phyloP scores from a whole-genome alignment of 2,888 invertebrate species.

The Graphium colonna region DNA sequence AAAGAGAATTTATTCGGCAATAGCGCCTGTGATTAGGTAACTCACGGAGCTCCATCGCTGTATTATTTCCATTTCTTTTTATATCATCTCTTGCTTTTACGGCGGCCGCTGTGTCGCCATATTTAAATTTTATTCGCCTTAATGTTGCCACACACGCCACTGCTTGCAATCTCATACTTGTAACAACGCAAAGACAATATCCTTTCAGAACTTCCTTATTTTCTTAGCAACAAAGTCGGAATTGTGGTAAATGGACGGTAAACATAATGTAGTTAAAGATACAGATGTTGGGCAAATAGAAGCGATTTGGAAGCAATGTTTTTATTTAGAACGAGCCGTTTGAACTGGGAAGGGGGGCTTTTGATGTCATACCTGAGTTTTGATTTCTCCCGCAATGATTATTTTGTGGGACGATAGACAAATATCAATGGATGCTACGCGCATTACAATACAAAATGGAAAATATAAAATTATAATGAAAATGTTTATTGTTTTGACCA shows the following conservation, averaged over 20 bases:
- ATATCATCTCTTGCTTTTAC: slow-evolving; percentile 70
- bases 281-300: slow-evolving; percentile 67
- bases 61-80: slow-evolving; percentile 56
- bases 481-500: too few relatives aligned
- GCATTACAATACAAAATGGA: slow-evolving; percentile 21
- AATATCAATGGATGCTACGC: slow-evolving; percentile 14
- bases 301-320: slow-evolving; percentile 75
- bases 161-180: slow-evolving; percentile 72
- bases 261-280: slow-evolving; percentile 37
- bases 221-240: slow-evolving; percentile 33
- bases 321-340: slow-evolving; percentile 75
- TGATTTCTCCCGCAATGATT: slow-evolving; percentile 46
- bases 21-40: slow-evolving; percentile 17
- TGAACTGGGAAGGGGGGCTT: slow-evolving; percentile 50
- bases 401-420: slow-evolving; percentile 25
- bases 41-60: slow-evolving; percentile 35
- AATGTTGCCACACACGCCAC: slow-evolving; percentile 75
- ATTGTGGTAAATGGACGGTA: slow-evolving; percentile 22
- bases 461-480: too few relatives aligned
- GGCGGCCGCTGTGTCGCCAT: slow-evolving; percentile 67
- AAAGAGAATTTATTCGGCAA: background rate
- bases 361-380: slow-evolving; percentile 71
- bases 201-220: slow-evolving; percentile 28
- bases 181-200: slow-evolving; percentile 41
- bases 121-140: slow-evolving; percentile 79